These are phyloP conservation scores for Rynchops niger DNA, from an alignment of 2,113 vertebrate species.

Conservation along the genomic window DNA sequence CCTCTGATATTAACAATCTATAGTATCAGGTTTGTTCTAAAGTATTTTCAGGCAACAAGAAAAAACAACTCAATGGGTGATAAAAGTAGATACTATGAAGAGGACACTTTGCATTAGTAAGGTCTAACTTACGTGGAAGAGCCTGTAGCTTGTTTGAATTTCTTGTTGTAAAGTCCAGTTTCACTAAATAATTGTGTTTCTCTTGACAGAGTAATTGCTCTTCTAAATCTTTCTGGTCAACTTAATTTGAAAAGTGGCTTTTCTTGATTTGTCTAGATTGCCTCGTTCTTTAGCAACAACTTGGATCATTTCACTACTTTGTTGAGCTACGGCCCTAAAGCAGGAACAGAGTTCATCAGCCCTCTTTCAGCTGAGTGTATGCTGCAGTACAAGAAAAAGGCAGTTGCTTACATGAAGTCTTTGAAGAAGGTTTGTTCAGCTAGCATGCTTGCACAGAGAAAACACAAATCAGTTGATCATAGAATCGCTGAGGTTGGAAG, in stretches of 20 bases:
- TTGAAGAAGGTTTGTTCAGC: constrained; percentile 85
- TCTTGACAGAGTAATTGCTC: not conserved
- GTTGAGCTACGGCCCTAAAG: constrained; percentile 84
- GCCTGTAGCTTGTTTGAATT: not conserved
- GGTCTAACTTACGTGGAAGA: not conserved
- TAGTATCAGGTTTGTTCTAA: not conserved
- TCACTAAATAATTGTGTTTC: not conserved
- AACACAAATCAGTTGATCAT: not conserved
- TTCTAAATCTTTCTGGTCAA: not conserved
- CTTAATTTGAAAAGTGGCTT: not conserved
- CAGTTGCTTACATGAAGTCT: constrained; percentile 83
- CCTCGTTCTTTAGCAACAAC: constrained; percentile 95
- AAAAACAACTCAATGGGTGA: not conserved
- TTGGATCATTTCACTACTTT: constrained; percentile 87
- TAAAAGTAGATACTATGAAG: not conserved
- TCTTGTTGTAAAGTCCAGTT: not conserved
- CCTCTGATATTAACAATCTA: not conserved
- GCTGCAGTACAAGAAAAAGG: constrained; percentile 91
- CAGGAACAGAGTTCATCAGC: constrained; percentile 78
- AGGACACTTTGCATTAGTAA: not conserved
- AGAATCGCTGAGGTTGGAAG: too few relatives aligned
- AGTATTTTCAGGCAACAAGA: not conserved
- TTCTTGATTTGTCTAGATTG: constrained; percentile 79
- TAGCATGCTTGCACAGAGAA: not conserved
- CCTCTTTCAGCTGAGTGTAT: constrained; percentile 89